Evolutionary conservation across 2,888 invertebrate species (phyloP), one percentile per base, ranked within the genome.

Genomic region (Argyresthia goedartella): DNA sequence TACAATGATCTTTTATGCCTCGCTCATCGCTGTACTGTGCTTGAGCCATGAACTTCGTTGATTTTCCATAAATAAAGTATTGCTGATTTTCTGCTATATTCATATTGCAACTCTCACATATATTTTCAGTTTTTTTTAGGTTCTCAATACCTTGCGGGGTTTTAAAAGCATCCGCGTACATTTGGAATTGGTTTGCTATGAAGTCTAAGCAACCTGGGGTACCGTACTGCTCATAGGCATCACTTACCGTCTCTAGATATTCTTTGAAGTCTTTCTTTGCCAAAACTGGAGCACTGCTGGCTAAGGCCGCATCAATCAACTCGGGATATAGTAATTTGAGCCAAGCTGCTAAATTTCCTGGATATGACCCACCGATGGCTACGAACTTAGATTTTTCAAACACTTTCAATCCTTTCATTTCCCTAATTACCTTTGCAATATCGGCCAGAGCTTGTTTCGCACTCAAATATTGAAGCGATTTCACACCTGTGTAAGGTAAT

Each of bases 321-420:
- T 75, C 57, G 10, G 84, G 80, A 55, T 84, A 82, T 0, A 76
- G 47, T 1, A 77, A 56, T 57, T 65, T 74, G 69, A 81, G 71
- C 84, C 84, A 84, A 1, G 79, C 80, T 16, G 85, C 84, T 56
- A 85, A 68, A 52, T 81, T 85, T 8, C 79, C 84, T 1, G 81
- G 67, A 52, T 85, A 84, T 3, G 82, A 84, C 9, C 82, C 81
- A 39, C 84, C 85, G 16, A 84, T 64, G 1, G 79, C 70, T 0
- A 85, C 75, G 0, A 82, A 70, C 65, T 82, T 81, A 1, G 81
- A 79, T 1, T 58, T 57, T 3, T 58, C 60, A 56, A 66, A 81
- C 15, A 59, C 52, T 0, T 65, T 59, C 13, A 55, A 55, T n/a
- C 56, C 56, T 64, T 76, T 77, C 8, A 82, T 67, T 39, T 49